phyloP scores from a whole-genome alignment of 2,797 vertebrate species.

The Glyptemys insculpta region DNA sequence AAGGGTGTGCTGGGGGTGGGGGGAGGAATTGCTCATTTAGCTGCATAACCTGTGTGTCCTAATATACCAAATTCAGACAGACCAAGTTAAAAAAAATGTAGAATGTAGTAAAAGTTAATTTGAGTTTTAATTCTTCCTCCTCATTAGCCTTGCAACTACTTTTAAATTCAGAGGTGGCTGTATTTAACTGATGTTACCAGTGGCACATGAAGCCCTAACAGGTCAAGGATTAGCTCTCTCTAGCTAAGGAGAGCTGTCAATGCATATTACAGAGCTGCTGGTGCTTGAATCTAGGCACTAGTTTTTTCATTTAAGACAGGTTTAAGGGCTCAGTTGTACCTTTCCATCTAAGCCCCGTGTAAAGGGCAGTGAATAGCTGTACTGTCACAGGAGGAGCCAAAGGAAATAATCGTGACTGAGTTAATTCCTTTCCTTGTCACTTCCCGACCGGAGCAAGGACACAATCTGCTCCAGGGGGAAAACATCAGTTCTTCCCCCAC shows the following conservation, averaged over 20 bases:
- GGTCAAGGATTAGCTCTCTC: background rate
- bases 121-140: background rate
- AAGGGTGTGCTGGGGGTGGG: background rate
- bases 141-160: background rate
- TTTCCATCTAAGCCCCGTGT: background rate
- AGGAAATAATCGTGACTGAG: background rate
- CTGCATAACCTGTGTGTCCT: constrained; percentile 37
- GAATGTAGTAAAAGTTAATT: constrained; percentile 31
- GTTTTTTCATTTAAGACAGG: background rate
- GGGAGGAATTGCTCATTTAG: background rate
- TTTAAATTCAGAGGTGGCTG: background rate
- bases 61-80: constrained; percentile 43
- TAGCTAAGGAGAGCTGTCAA: background rate
- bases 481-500: constrained; percentile 2
- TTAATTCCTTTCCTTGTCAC: background rate
- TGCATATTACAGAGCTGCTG: background rate
- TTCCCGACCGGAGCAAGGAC: background rate
- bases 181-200: background rate
- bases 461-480: accelerated
- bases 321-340: background rate
- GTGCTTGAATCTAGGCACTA: background rate
- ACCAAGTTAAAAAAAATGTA: background rate
- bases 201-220: background rate
- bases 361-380: background rate
- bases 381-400: background rate